Percentiles rank a stretch among this genome's conserved stretches.
Conservation (phyloP, 2,888 invertebrate species). For the Erpobdella octoculata region DNA sequence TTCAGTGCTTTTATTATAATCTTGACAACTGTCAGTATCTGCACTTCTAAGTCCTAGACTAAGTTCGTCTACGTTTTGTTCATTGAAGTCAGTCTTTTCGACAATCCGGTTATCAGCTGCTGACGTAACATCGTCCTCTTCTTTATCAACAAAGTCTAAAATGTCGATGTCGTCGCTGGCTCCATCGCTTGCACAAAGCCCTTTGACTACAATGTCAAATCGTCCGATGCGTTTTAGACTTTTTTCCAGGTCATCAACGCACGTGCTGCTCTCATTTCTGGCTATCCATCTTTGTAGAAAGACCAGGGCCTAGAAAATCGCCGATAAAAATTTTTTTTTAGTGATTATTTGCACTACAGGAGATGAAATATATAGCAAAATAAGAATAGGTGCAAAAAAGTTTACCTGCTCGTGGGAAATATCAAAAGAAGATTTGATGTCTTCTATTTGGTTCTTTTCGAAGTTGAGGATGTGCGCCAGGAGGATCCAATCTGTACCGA, state of each 20-base stretch:
- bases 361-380: too few species aligned
- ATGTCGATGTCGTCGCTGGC: not conserved
- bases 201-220: not conserved
- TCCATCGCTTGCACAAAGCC: not conserved
- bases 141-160: not conserved
- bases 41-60: not conserved
- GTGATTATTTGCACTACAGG: too few species aligned
- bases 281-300: conserved; percentile 12
- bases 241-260: not conserved
- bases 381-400: too few species aligned
- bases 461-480: not conserved
- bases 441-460: not conserved
- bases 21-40: too few species aligned
- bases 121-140: too few species aligned
- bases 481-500: not conserved
- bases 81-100: not conserved
- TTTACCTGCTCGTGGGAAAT: not conserved
- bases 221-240: not conserved
- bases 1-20: not conserved
- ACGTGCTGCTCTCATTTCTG: not conserved
- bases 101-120: too few species aligned
- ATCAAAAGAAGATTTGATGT: not conserved
- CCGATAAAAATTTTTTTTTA: not conserved
- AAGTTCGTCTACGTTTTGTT: not conserved
- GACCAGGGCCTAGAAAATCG: not conserved